Percentiles rank a stretch among this genome's conserved stretches.
Evolutionary conservation across 2,888 invertebrate species (phyloP).

Genomic region (Augochlorella aurata): DNA sequence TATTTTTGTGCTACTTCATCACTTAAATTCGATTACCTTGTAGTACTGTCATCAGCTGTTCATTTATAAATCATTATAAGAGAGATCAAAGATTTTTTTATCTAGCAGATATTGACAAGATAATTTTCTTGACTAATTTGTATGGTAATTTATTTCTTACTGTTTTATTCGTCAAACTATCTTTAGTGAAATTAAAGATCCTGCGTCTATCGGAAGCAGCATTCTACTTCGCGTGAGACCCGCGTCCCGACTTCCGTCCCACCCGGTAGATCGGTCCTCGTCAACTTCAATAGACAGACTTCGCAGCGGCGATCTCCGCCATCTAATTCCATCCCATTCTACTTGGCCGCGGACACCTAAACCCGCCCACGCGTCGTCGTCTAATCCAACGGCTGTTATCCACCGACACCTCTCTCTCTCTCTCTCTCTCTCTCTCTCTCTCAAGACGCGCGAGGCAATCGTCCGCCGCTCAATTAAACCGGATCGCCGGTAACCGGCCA

Average conservation of each 20-base stretch:
- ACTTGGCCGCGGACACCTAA: background rate
- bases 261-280: background rate
- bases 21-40: too few relatives aligned
- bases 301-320: background rate
- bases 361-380: background rate
- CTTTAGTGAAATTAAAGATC: too few relatives aligned
- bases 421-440: too few relatives aligned
- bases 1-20: background rate
- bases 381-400: background rate
- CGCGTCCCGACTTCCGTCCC: background rate
- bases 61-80: too few relatives aligned
- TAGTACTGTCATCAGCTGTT: too few relatives aligned
- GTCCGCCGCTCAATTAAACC: conserved; percentile 32
- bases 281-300: background rate
- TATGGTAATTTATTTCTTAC: too few relatives aligned
- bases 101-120: too few relatives aligned
- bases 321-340: background rate
- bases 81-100: too few relatives aligned
- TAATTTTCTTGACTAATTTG: too few relatives aligned
- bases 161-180: too few relatives aligned
- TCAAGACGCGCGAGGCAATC: conserved; percentile 1
- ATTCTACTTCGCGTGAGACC: too few relatives aligned
- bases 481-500: conserved; percentile 10
- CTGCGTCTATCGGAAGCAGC: too few relatives aligned
- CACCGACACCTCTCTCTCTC: background rate